These are phyloP conservation scores for Drosophila sordidapex DNA, from an alignment of 2,888 invertebrate species.

Conservation along the genomic window DNA sequence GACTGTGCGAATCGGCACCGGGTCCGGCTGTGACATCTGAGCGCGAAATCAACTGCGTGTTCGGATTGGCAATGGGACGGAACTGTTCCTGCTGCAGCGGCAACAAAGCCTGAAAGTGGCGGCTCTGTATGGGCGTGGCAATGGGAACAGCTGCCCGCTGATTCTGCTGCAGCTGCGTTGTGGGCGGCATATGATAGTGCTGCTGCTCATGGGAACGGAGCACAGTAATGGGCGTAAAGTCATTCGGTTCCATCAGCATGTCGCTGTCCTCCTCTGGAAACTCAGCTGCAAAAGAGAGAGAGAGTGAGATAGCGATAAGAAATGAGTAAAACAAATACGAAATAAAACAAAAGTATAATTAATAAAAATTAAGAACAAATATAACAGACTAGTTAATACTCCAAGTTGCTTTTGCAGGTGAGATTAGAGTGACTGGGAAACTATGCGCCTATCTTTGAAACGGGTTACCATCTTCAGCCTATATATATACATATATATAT, in stretches of 20 bases:
- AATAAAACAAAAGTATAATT: neutral
- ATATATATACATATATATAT: too few species aligned
- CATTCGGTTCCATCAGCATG: slow-evolving; percentile 85
- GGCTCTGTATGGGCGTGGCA: slow-evolving; percentile 35
- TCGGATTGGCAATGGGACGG: slow-evolving; percentile 68
- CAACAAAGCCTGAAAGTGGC: slow-evolving; percentile 51
- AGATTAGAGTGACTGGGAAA: neutral
- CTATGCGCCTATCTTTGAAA: neutral
- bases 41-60: slow-evolving; percentile 58
- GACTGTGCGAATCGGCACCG: slow-evolving; percentile 82
- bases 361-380: neutral
- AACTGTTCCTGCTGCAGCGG: slow-evolving; percentile 67
- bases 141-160: slow-evolving; percentile 15
- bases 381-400: neutral
- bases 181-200: slow-evolving; percentile 80
- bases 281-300: slow-evolving; percentile 66
- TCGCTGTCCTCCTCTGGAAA: slow-evolving; percentile 84
- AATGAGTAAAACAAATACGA: neutral
- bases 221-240: slow-evolving; percentile 82
- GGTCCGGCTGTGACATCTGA: slow-evolving; percentile 51
- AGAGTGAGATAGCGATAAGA: neutral
- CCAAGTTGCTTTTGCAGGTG: neutral
- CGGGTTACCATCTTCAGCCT: too few species aligned
- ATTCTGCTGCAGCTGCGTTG: slow-evolving; percentile 59
- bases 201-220: slow-evolving; percentile 83